Percentiles rank a stretch among this genome's conserved stretches.
Conservation (phyloP, 2,113 vertebrate species). For the Oreotrochilus melanogaster region DNA sequence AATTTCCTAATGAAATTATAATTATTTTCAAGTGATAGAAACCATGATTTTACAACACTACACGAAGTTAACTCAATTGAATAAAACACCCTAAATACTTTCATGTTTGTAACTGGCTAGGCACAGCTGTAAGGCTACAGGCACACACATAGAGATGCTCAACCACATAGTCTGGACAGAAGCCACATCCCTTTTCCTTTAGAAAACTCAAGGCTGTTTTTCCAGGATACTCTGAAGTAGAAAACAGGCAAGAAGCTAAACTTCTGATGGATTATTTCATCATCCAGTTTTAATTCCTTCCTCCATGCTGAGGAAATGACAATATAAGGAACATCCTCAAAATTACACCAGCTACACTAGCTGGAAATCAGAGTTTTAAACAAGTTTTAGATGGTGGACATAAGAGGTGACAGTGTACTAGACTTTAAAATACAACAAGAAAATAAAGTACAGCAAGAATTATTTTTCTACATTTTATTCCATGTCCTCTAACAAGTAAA, state of each 20-base stretch:
- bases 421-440: neutral
- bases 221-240: neutral
- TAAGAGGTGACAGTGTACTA: neutral
- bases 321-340: neutral
- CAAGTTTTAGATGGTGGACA: neutral
- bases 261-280: neutral
- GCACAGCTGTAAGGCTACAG: fast-evolving
- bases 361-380: neutral
- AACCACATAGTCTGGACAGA: fast-evolving
- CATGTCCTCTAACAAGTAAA: neutral
- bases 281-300: neutral
- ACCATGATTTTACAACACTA: no score
- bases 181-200: neutral
- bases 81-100: neutral
- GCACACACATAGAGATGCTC: fast-evolving
- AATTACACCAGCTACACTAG: neutral
- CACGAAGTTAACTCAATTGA: neutral
- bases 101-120: neutral
- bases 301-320: neutral
- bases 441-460: neutral
- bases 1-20: neutral
- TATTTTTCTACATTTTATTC: neutral
- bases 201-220: neutral
- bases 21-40: neutral
- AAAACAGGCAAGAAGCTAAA: neutral